These are phyloP conservation scores for Melieria picta DNA, from an alignment of 2,888 invertebrate genomes.

Conservation along the genomic window DNA sequence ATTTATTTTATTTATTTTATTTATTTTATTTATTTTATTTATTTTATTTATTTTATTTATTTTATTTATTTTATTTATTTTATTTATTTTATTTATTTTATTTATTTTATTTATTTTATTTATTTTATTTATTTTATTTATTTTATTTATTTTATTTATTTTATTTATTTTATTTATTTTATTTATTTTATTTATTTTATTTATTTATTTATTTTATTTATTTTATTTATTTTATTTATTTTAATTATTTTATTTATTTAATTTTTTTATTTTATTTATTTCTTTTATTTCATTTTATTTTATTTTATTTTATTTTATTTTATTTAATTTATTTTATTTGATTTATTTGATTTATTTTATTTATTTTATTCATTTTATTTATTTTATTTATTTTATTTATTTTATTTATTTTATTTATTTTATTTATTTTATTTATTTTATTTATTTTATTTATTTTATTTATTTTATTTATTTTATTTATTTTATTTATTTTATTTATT, in stretches of 20 bases:
- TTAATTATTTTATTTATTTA: not conserved
- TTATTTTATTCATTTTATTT: conserved; percentile 3
- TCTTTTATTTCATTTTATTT: no score
- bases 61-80: no score
- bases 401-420: not conserved
- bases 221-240: not conserved
- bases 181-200: conserved; percentile 2
- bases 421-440: no score
- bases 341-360: not conserved
- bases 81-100: not conserved
- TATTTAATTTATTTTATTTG: no score
- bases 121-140: not conserved
- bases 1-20: not conserved
- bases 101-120: not conserved
- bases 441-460: no score
- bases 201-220: conserved; percentile 9
- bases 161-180: conserved; percentile 9
- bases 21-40: no score
- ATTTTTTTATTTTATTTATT: not conserved
- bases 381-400: conserved; percentile 15
- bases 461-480: no score
- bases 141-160: not conserved
- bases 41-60: no score
- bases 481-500: not conserved
- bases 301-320: no score